Percentiles rank a stretch among this genome's conserved stretches.
Evolutionary conservation across 1,140 invertebrate species (phyloP).

Genomic region (Psilanteris sp.): DNA sequence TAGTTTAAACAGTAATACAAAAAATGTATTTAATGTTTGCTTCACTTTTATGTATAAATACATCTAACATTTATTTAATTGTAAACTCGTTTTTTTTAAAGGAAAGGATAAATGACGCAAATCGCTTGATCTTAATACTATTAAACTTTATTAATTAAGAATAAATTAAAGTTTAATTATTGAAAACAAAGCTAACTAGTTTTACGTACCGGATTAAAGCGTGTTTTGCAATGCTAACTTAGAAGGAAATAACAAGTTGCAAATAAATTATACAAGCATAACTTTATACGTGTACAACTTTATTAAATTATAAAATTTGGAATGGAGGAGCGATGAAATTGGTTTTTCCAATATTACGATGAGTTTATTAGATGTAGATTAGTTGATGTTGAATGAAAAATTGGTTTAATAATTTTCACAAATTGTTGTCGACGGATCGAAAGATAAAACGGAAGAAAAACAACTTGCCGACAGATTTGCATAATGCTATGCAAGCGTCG

Average conservation of each 20-base stretch:
- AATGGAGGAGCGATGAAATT: too few relatives aligned
- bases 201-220: constrained; percentile 15
- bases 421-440: constrained; percentile 14
- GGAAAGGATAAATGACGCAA: neutral
- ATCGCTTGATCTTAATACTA: constrained; percentile 6
- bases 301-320: too few relatives aligned
- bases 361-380: too few relatives aligned
- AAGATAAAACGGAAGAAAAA: constrained; percentile 9
- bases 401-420: constrained; percentile 18
- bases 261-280: too few relatives aligned
- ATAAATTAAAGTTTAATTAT: constrained; percentile 32
- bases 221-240: neutral
- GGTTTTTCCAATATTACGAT: too few relatives aligned
- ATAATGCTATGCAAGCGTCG: constrained; percentile 36
- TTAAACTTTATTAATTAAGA: constrained; percentile 8
- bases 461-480: constrained; percentile 11
- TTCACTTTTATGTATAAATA: too few relatives aligned
- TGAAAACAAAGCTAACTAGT: constrained; percentile 16
- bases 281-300: too few relatives aligned
- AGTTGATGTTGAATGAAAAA: constrained; percentile 1
- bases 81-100: neutral
- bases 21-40: too few relatives aligned
- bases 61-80: constrained; percentile 8
- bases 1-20: too few relatives aligned
- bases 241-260: too few relatives aligned